A percentile compares a stretch with the other conserved stretches of the same genome.
Evolutionary conservation across 2,888 invertebrate species (phyloP).

Genomic region (Cremastinae sp.): DNA sequence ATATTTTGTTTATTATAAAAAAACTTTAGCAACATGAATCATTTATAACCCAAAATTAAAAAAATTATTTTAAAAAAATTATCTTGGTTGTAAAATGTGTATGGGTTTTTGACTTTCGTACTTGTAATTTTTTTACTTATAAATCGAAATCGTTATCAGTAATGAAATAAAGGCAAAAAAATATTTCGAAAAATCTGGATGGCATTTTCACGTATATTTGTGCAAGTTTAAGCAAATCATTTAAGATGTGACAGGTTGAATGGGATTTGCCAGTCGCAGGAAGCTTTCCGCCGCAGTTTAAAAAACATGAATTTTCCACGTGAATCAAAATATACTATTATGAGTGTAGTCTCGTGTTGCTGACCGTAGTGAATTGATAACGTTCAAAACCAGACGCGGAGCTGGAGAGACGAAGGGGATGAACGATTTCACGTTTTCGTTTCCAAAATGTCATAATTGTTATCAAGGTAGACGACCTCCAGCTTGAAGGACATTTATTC

Average conservation of each 20-base stretch:
- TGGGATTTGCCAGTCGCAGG: conserved; percentile 23
- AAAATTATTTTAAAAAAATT: too few species aligned
- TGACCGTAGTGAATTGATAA: conserved; percentile 51
- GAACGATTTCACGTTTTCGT: conserved; percentile 12
- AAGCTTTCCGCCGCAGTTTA: conserved; percentile 19
- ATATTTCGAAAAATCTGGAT: conserved; percentile 16
- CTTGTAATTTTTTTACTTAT: too few species aligned
- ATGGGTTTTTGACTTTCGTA: too few species aligned
- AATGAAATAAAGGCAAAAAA: conserved; percentile 30
- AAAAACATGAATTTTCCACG: conserved; percentile 34
- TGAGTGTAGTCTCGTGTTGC: conserved; percentile 12
- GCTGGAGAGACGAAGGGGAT: not conserved
- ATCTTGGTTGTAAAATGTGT: too few species aligned
- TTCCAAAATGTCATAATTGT: conserved; percentile 44
- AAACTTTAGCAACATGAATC: too few species aligned
- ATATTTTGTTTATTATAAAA: too few species aligned
- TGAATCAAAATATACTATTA: conserved; percentile 1
- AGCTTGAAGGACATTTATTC: conserved; percentile 31
- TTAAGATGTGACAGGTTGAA: conserved; percentile 22
- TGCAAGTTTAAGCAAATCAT: conserved; percentile 16
- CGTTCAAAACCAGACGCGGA: conserved; percentile 5
- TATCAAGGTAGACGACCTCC: conserved; percentile 17
- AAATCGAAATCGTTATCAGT: not conserved
- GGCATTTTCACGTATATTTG: not conserved
- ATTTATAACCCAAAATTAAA: too few species aligned